Percentiles rank a stretch among this genome's conserved stretches.
These are phyloP conservation scores for Alsophila aescularia DNA, from an alignment of 2,888 invertebrate species.

Conservation along the genomic window DNA sequence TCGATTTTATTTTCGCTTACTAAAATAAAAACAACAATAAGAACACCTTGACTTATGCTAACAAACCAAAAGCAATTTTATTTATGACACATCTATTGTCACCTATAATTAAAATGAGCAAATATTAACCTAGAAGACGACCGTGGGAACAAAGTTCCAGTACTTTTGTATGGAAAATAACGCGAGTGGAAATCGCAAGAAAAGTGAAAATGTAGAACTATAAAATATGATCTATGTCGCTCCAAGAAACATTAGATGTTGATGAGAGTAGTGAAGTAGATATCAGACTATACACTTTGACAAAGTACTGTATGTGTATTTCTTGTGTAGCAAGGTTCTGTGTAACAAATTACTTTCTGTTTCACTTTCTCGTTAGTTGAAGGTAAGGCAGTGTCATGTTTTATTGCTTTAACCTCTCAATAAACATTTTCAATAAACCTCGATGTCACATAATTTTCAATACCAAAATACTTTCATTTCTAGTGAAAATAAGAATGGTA, in stretches of 20 bases:
- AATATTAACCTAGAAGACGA: slow-evolving; percentile 31
- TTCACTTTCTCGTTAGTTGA: neutral
- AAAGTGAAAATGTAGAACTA: slow-evolving; percentile 25
- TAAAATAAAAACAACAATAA: too few species aligned
- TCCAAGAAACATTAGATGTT: too few species aligned
- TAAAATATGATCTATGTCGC: too few species aligned
- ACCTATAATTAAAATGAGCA: slow-evolving; percentile 33
- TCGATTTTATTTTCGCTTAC: too few species aligned
- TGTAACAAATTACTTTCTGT: neutral
- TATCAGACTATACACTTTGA: neutral
- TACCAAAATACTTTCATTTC: too few species aligned
- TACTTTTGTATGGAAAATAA: slow-evolving; percentile 19
- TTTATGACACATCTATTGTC: slow-evolving; percentile 39
- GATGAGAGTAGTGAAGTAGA: too few species aligned
- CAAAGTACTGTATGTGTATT: too few species aligned
- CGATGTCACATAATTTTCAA: too few species aligned
- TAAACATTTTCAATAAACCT: too few species aligned
- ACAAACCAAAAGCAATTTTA: too few species aligned
- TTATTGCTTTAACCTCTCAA: neutral
- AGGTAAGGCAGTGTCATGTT: neutral
- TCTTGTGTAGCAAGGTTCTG: neutral
- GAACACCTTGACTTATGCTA: too few species aligned
- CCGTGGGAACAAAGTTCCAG: slow-evolving; percentile 30
- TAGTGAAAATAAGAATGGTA: too few species aligned
- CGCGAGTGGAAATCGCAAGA: slow-evolving; percentile 27